These are phyloP conservation scores for Drosophila orena DNA, from an alignment of 1,140 invertebrate genomes.

Conservation along the genomic window DNA sequence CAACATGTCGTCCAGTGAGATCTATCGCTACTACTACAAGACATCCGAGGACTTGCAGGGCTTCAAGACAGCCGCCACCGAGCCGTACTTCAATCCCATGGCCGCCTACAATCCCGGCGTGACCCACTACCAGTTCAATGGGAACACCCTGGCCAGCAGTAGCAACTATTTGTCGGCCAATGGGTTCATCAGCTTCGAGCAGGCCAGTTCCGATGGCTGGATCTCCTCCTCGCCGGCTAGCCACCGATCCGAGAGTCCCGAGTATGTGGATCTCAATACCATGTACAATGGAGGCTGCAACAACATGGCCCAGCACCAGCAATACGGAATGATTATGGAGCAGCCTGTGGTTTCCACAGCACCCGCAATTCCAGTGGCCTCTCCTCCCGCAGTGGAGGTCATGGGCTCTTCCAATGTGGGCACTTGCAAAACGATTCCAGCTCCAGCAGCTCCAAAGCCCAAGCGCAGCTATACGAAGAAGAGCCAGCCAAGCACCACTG, in stretches of 20 bases:
- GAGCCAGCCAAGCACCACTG: slow-evolving; percentile 34
- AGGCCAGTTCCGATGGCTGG: slow-evolving; percentile 86
- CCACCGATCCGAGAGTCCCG: slow-evolving; percentile 86
- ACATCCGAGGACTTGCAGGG: slow-evolving; percentile 81
- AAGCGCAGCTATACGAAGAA: slow-evolving; percentile 77
- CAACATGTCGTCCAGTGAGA: slow-evolving; percentile 79
- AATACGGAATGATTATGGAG: slow-evolving; percentile 49
- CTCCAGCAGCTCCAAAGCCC: slow-evolving; percentile 40
- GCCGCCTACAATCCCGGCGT: slow-evolving; percentile 76
- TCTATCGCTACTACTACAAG: slow-evolving; percentile 83
- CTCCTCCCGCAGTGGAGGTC: slow-evolving; percentile 29
- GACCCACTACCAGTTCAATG: slow-evolving; percentile 72
- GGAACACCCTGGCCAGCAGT: slow-evolving; percentile 63
- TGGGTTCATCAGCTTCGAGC: slow-evolving; percentile 80
- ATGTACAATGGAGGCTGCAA: slow-evolving; percentile 66
- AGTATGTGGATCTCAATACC: slow-evolving; percentile 82
- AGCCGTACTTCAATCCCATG: slow-evolving; percentile 81
- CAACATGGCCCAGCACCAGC: slow-evolving; percentile 34
- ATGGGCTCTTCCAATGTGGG: slow-evolving; percentile 77
- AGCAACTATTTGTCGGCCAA: slow-evolving; percentile 73
- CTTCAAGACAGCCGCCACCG: slow-evolving; percentile 62
- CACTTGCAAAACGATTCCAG: slow-evolving; percentile 66
- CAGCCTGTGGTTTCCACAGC: slow-evolving; percentile 14
- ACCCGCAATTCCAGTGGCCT: slow-evolving; percentile 1
- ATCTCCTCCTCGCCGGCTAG: slow-evolving; percentile 87